Conservation (phyloP, 2,113 vertebrate genomes). For the Scalopus aquaticus region DNA sequence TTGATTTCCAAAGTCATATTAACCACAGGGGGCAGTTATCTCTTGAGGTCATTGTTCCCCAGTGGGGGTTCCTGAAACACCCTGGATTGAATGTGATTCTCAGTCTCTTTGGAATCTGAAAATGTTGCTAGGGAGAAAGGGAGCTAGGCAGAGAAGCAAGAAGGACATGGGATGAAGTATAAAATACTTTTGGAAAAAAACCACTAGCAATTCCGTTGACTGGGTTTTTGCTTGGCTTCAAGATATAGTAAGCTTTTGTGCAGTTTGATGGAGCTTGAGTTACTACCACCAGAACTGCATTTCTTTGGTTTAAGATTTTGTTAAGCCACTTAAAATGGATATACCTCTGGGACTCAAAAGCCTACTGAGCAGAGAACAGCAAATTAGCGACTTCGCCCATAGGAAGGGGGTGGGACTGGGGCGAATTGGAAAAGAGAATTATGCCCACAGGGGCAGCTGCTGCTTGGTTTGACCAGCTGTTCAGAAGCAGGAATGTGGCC, state of each 20-base stretch:
- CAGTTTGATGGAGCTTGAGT: neutral
- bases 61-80: neutral
- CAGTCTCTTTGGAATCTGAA: neutral
- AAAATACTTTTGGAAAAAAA: neutral
- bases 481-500: neutral
- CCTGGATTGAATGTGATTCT: neutral
- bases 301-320: slow-evolving; percentile 19
- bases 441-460: neutral
- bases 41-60: neutral
- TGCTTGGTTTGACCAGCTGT: fast-evolving
- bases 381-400: neutral
- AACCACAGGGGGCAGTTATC: neutral
- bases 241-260: neutral
- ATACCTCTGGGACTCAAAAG: neutral
- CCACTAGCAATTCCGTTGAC: neutral
- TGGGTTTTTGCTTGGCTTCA: neutral
- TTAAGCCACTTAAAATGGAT: neutral
- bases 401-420: neutral
- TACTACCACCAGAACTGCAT: neutral
- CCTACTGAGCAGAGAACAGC: neutral
- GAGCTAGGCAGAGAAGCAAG: neutral
- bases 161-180: neutral
- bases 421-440: neutral
- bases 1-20: neutral
- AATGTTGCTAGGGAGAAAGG: neutral